phyloP scores from a whole-genome alignment of 1,140 invertebrate genomes.

The Drosophila albomicans region DNA sequence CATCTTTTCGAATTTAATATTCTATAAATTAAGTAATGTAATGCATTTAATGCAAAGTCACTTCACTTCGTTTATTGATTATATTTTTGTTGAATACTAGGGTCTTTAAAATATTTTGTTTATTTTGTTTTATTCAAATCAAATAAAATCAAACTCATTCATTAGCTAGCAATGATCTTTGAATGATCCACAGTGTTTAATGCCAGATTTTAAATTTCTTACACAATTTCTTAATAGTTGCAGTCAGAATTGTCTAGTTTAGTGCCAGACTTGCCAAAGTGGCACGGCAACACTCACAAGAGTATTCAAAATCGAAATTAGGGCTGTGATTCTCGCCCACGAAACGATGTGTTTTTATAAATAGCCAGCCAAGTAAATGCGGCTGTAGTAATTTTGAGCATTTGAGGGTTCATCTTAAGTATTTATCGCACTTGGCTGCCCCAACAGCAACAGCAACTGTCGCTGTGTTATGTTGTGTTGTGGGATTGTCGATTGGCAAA shows the following conservation, averaged over 20 bases:
- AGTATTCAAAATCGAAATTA: slow-evolving; percentile 27
- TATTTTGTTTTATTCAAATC: too few relatives aligned
- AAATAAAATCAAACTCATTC: too few relatives aligned
- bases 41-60: too few relatives aligned
- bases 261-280: slow-evolving; percentile 7
- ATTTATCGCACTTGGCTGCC: slow-evolving; percentile 19
- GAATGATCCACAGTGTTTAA: too few relatives aligned
- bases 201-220: too few relatives aligned
- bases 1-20: too few relatives aligned
- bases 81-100: too few relatives aligned
- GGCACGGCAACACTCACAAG: slow-evolving; percentile 3
- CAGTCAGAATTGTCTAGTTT: background rate
- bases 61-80: too few relatives aligned
- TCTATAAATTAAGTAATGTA: too few relatives aligned
- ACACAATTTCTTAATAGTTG: background rate
- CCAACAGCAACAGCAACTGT: background rate
- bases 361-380: slow-evolving; percentile 34
- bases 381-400: slow-evolving; percentile 23
- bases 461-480: background rate
- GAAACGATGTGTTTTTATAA: slow-evolving; percentile 17
- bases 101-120: too few relatives aligned
- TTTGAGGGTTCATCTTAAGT: slow-evolving; percentile 13
- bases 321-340: slow-evolving; percentile 32
- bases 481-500: slow-evolving; percentile 21
- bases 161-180: too few relatives aligned